Evolutionary conservation across 2,113 vertebrate genomes (phyloP), one percentile per base, ranked within the genome.

Genomic region (Aptenodytes forsteri): DNA sequence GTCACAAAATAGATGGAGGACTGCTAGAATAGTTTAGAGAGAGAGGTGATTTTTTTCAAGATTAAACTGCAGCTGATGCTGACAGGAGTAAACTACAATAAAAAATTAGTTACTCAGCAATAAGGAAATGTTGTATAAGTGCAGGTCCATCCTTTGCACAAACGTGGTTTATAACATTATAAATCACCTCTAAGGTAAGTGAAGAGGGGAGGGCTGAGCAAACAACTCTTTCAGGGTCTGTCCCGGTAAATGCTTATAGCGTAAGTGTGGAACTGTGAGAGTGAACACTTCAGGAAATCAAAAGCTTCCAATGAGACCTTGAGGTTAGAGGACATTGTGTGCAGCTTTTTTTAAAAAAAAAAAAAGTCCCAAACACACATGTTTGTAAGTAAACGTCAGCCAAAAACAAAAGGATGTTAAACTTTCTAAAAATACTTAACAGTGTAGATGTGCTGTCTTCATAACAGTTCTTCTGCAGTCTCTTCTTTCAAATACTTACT

Each of bases 111-210:
- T 95, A 38, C 69, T 94, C 10, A 2, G 38, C 52, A 71, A 27
- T 72, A 83, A 93, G 89, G 81, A 93, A 87, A 30, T 49, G 23
- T 10, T n/a, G 22, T 32, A 0, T 44, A 64, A 71, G 34, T 69
- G n/a, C 26, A 67, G n/a, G 47, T 75, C 46, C 27, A 22, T 95
- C 38, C 34, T 95, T 64, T 71, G 54, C 44, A 62, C 34, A 50
- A 61, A 83, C 10, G 4, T 8, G 20, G 4, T 90, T 93, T 90
- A 42, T 83, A 79, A 17, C 36, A 59, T 21, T 91, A 73, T 44
- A 91, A 93, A 86, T 96, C 7, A 62, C 80, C 71, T 85, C 62
- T 56, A 34, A 90, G 56, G 81, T 69, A 56, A 91, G 62, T n/a
- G 49, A 72, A 65, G 66, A 91, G 58, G 14, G 30, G 40, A 87